Conservation (phyloP, 2,888 invertebrate genomes). For the Meiosimyza platycephala region DNA sequence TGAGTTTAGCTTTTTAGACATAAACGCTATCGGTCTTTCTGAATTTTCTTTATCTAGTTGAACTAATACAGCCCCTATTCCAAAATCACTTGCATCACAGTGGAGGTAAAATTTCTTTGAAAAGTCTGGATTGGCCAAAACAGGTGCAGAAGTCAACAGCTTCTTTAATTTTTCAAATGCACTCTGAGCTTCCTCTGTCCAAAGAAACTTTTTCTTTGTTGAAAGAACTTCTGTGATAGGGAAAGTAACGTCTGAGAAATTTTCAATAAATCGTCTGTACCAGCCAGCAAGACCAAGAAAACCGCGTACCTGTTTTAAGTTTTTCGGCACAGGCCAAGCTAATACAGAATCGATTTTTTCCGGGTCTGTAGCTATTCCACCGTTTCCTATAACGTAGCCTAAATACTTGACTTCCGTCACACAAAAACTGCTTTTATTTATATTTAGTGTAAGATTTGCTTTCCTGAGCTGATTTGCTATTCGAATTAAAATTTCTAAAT, state of each 20-base stretch:
- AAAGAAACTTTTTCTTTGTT: constrained; percentile 16
- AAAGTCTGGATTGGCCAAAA: constrained; percentile 17
- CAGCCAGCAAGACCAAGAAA: constrained; percentile 19
- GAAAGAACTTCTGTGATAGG: constrained; percentile 14
- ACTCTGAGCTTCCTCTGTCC: background rate
- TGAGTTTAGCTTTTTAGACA: constrained; percentile 6
- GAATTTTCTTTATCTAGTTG: constrained; percentile 32
- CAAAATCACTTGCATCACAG: constrained; percentile 39
- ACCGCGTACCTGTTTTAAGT: constrained; percentile 6
- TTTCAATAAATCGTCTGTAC: constrained; percentile 26
- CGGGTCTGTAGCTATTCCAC: background rate
- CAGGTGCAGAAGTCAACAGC: background rate
- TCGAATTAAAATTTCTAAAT: constrained; percentile 35
- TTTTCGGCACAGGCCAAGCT: constrained; percentile 1
- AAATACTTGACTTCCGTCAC: background rate
- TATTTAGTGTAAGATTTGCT: background rate
- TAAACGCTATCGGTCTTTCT: constrained; percentile 29
- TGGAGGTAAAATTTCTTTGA: constrained; percentile 34
- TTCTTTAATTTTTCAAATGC: background rate
- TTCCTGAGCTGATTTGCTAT: background rate
- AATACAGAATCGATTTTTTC: background rate
- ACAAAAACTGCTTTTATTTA: background rate
- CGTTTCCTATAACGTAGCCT: background rate
- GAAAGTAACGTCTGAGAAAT: constrained; percentile 18
- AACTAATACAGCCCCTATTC: constrained; percentile 37